phyloP scores from a whole-genome alignment of 1,140 invertebrate species.

The Drosophila subpulchrella region DNA sequence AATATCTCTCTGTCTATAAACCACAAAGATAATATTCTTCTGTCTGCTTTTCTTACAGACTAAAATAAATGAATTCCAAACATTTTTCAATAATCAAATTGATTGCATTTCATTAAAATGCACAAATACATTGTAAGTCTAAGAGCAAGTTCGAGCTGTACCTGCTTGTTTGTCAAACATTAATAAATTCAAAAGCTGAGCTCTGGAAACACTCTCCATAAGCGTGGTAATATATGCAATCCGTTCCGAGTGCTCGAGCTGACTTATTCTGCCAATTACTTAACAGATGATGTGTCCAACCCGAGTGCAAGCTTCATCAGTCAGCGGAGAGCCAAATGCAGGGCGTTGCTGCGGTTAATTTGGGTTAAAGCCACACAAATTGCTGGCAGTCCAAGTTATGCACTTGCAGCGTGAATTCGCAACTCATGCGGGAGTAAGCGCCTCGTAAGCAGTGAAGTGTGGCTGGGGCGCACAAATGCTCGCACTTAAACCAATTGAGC shows the following conservation, averaged over 20 bases:
- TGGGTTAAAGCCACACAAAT: conserved; percentile 43
- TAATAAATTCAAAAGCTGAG: background rate
- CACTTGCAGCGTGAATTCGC: conserved; percentile 2
- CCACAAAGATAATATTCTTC: too few species aligned
- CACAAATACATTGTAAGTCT: too few species aligned
- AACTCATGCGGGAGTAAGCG: conserved; percentile 16
- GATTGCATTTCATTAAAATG: too few species aligned
- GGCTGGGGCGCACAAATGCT: conserved; percentile 41
- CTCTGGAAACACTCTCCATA: background rate
- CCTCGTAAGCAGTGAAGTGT: background rate
- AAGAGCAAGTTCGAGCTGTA: too few species aligned
- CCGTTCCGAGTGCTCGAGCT: conserved; percentile 16
- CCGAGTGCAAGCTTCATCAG: conserved; percentile 44
- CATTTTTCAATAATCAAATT: too few species aligned
- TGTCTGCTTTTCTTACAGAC: too few species aligned
- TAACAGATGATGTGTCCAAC: conserved; percentile 42
- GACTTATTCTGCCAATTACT: conserved; percentile 50
- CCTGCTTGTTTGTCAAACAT: too few species aligned
- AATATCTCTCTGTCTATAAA: too few species aligned
- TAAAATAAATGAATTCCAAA: too few species aligned
- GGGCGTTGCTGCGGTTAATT: conserved; percentile 52
- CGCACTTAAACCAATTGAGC: conserved; percentile 73
- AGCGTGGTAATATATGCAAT: conserved; percentile 20
- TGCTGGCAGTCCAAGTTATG: conserved; percentile 8
- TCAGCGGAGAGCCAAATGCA: conserved; percentile 13